Conservation (phyloP, 2,797 vertebrate species). For the Rhinichthys osculus region DNA sequence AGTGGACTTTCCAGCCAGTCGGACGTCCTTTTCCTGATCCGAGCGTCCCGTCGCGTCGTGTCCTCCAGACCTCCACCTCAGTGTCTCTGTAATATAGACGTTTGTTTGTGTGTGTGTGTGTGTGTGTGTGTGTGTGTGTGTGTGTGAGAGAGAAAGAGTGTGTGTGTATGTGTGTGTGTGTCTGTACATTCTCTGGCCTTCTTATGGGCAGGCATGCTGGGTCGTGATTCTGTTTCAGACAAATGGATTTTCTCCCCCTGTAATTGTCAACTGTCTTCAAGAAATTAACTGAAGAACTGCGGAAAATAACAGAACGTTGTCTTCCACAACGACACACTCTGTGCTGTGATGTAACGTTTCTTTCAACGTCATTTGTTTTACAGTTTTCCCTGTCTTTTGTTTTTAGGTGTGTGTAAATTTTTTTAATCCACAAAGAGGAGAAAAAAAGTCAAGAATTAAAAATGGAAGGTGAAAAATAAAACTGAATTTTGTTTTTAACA, state of each 20-base stretch:
- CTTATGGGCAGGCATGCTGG: constrained; percentile 57
- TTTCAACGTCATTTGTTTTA: constrained; percentile 64
- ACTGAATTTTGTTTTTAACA: constrained; percentile 81
- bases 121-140: constrained; percentile 34
- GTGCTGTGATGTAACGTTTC: constrained; percentile 72
- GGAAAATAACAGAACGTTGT: constrained; percentile 68
- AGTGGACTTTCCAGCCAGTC: constrained; percentile 23
- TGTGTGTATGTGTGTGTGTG: constrained; percentile 7
- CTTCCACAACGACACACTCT: constrained; percentile 72
- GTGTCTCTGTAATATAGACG: constrained; percentile 55
- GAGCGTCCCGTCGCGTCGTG: constrained; percentile 42
- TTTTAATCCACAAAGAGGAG: constrained; percentile 74
- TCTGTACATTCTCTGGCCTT: constrained; percentile 51
- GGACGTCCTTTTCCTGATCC: not conserved
- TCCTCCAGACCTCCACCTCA: constrained; percentile 55
- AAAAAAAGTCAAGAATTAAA: constrained; percentile 72
- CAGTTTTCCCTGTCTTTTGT: constrained; percentile 65
- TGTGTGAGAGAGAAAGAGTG: constrained; percentile 48
- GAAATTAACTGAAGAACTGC: constrained; percentile 55
- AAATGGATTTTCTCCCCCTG: constrained; percentile 16
- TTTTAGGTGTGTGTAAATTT: constrained; percentile 58
- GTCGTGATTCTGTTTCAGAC: constrained; percentile 52
- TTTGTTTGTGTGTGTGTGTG: constrained; percentile 39
- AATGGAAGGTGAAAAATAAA: constrained; percentile 75
- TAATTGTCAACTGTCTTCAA: constrained; percentile 48